These are phyloP conservation scores for Cephalopterus ornatus DNA, from an alignment of 2,113 vertebrate genomes.

Conservation along the genomic window DNA sequence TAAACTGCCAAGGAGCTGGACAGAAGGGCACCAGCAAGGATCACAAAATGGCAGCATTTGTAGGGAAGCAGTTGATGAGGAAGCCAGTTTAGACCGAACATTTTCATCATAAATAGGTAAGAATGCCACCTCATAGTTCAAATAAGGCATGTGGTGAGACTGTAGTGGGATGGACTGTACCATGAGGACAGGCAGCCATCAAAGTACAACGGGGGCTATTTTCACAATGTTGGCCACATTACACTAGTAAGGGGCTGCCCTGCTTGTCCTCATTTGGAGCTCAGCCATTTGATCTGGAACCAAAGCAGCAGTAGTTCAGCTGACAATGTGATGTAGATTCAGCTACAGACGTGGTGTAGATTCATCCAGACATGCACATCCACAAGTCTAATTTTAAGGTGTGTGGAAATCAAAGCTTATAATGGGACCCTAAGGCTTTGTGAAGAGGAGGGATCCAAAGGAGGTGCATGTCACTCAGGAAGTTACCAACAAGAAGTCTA, in stretches of 20 bases:
- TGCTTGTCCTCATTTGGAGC: not conserved
- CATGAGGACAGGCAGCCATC: not conserved
- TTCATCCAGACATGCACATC: not conserved
- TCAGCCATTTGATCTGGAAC: not conserved
- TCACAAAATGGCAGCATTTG: not conserved
- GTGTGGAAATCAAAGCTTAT: not conserved
- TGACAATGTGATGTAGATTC: accelerated
- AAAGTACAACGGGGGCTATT: not conserved
- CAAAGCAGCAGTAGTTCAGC: not conserved
- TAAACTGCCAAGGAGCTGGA: not conserved
- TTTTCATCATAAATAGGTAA: not conserved
- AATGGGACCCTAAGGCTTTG: not conserved
- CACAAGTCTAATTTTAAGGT: not conserved
- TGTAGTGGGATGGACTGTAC: not conserved
- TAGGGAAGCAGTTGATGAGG: not conserved
- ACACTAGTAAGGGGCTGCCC: not conserved
- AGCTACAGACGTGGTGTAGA: not conserved
- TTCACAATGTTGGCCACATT: not conserved
- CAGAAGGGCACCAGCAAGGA: not conserved
- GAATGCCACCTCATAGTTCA: not conserved
- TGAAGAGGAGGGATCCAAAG: not conserved
- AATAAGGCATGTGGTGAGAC: not conserved
- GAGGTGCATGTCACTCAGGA: not conserved
- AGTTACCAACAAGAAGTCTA: not conserved
- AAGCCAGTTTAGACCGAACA: not conserved